These are phyloP conservation scores for Mythimna albipuncta DNA, from an alignment of 2,888 invertebrate genomes.

Conservation along the genomic window DNA sequence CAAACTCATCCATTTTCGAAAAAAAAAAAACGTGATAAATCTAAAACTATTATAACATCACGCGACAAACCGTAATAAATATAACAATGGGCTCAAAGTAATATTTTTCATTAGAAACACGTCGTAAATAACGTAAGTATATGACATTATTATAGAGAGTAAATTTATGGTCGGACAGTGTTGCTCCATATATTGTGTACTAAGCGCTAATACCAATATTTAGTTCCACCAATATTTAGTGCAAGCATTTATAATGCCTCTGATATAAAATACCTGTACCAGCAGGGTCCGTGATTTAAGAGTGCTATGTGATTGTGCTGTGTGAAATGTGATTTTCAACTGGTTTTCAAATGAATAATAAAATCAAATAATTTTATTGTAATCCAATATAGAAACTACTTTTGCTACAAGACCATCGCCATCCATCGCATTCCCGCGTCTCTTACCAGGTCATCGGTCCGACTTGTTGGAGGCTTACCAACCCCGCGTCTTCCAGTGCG, in stretches of 20 bases:
- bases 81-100: conserved; percentile 56
- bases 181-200: conserved; percentile 38
- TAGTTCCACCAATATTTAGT: conserved; percentile 40
- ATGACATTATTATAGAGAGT: conserved; percentile 64
- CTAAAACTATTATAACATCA: conserved; percentile 37
- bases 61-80: conserved; percentile 55
- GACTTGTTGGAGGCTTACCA: too few relatives aligned
- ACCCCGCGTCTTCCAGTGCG: too few relatives aligned
- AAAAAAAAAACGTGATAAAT: conserved; percentile 47
- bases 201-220: conserved; percentile 47
- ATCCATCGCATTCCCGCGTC: too few relatives aligned
- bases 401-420: too few relatives aligned
- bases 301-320: too few relatives aligned
- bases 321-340: neutral
- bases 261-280: conserved; percentile 13
- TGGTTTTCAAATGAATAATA: neutral
- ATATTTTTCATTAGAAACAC: conserved; percentile 65
- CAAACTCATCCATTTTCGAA: conserved; percentile 11
- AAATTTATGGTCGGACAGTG: conserved; percentile 58
- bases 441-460: too few relatives aligned
- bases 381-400: too few relatives aligned
- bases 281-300: too few relatives aligned
- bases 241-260: conserved; percentile 2
- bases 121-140: conserved; percentile 62
- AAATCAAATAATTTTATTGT: too few relatives aligned